A percentile compares a stretch with the other conserved stretches of the same genome.
Conservation (phyloP, 2,888 invertebrate genomes). For the Spicauda simplicius region DNA sequence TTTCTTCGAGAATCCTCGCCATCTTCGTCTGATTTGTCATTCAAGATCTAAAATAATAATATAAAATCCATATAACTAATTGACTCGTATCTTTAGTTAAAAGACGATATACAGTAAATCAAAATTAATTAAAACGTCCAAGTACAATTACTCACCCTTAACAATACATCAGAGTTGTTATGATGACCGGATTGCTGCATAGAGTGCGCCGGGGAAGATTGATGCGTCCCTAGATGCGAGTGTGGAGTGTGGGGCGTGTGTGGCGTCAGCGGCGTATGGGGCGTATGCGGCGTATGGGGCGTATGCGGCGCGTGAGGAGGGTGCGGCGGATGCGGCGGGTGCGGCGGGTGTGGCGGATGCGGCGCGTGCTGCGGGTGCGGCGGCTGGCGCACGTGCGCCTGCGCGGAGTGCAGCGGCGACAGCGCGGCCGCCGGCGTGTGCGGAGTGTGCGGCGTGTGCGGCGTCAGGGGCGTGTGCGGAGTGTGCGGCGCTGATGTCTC, state of each 20-base stretch:
- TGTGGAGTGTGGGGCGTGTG: slow-evolving; percentile 48
- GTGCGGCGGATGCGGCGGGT: slow-evolving; percentile 45
- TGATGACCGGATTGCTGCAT: slow-evolving; percentile 44
- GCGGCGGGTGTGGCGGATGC: slow-evolving; percentile 47
- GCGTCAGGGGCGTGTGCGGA: slow-evolving; percentile 69
- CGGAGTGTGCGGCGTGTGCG: slow-evolving; percentile 60
- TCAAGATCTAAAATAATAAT: slow-evolving; percentile 86
- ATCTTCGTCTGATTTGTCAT: slow-evolving; percentile 93
- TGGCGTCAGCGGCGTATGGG: slow-evolving; percentile 41
- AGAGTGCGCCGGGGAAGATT: slow-evolving; percentile 30
- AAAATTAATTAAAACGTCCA: no score
- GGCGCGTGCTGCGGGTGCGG: slow-evolving; percentile 53
- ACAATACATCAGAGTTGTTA: slow-evolving; percentile 69
- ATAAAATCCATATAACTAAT: not conserved
- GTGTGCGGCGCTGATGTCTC: slow-evolving; percentile 76
- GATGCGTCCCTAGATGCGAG: slow-evolving; percentile 48
- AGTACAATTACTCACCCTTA: slow-evolving; percentile 13
- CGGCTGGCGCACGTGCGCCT: slow-evolving; percentile 48
- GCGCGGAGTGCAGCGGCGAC: slow-evolving; percentile 49
- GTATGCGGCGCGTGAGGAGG: slow-evolving; percentile 49
- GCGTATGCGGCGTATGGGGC: slow-evolving; percentile 41
- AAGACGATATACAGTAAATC: no score
- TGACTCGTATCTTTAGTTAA: not conserved
- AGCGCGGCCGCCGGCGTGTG: slow-evolving; percentile 63
- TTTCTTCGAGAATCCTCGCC: slow-evolving; percentile 86